Conservation (phyloP, 2,113 vertebrate genomes). For the Triplophysa rosa region DNA sequence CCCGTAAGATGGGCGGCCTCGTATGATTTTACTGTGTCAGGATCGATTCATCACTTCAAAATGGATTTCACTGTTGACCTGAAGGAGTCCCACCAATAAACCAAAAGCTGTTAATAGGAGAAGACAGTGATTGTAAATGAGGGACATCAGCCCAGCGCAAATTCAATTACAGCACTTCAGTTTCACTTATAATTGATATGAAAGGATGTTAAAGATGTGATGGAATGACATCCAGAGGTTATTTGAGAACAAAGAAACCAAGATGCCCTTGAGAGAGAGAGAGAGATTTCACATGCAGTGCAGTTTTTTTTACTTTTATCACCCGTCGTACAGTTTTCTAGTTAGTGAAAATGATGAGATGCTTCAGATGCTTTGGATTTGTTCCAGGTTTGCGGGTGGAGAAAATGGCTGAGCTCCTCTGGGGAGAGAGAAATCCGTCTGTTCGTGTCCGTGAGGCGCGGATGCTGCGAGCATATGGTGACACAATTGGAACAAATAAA, state of each 20-base stretch:
- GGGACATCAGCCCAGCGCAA: conserved; percentile 60
- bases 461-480: conserved; percentile 48
- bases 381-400: background rate
- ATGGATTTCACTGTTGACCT: conserved; percentile 45
- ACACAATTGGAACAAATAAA: conserved; percentile 47
- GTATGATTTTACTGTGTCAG: conserved; percentile 41
- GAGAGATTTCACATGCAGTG: background rate
- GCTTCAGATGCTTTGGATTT: background rate
- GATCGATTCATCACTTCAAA: conserved; percentile 31
- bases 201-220: conserved; percentile 69
- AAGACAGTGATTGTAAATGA: conserved; percentile 73
- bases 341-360: conserved; percentile 7
- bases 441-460: background rate
- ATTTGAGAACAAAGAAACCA: background rate
- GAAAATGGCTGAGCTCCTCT: background rate
- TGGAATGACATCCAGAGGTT: conserved; percentile 44
- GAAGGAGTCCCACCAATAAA: conserved; percentile 66
- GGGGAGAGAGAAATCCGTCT: background rate
- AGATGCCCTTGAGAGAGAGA: conserved; percentile 17
- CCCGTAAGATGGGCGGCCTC: no score
- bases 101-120: conserved; percentile 66
- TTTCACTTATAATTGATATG: conserved; percentile 74
- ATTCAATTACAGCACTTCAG: conserved; percentile 68
- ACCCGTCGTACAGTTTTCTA: background rate
- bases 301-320: background rate